Evolutionary conservation across 92 coral and sea anemone species (phyloP).

Genomic region (Porites rus): DNA sequence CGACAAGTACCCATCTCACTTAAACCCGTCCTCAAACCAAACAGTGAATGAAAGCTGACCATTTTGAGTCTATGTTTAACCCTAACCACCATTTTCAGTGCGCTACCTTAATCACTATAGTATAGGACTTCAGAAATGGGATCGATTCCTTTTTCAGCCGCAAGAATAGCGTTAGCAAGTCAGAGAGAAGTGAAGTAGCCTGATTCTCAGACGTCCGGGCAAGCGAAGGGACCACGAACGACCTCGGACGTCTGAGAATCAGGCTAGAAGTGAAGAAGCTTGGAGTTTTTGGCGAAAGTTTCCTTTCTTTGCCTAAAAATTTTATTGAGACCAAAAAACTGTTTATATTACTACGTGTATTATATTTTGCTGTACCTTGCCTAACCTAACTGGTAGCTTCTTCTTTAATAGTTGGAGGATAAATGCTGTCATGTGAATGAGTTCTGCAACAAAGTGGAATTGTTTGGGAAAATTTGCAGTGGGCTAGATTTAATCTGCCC

Average conservation of each 20-base stretch:
- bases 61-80: too few species aligned
- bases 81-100: too few species aligned
- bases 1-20: too few species aligned
- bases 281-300: background rate
- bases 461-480: conserved; percentile 20
- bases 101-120: too few species aligned
- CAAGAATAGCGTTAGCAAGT: too few species aligned
- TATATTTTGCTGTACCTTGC: background rate
- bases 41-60: too few species aligned
- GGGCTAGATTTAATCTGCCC: background rate
- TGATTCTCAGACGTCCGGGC: too few species aligned
- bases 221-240: too few species aligned
- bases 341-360: background rate
- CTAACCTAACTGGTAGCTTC: background rate
- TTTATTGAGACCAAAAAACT: background rate
- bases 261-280: background rate
- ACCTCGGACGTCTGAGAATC: background rate
- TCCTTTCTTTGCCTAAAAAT: background rate
- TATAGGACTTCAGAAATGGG: too few species aligned
- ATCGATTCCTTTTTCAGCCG: too few species aligned
- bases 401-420: background rate
- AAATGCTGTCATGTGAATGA: conserved; percentile 23
- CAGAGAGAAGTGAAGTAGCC: background rate
- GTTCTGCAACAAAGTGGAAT: conserved; percentile 18
- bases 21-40: too few species aligned